Conservation (phyloP, 2,888 invertebrate genomes). For the Blastobasis adustella region DNA sequence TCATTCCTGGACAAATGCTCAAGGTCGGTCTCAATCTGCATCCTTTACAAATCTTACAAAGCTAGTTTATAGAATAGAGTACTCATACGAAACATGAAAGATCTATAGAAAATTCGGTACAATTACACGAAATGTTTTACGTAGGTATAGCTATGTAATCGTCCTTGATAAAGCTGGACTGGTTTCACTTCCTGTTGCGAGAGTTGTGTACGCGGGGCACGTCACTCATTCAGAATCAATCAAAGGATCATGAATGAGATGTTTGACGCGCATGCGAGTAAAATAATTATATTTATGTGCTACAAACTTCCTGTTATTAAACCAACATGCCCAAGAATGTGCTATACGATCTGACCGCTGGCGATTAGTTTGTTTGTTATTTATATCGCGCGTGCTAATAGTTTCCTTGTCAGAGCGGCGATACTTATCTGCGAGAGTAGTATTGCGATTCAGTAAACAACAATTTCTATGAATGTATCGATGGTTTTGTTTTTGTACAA, state of each 20-base stretch:
- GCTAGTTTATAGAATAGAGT: too few species aligned
- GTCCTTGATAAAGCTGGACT: slow-evolving; percentile 67
- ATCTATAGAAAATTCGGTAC: too few species aligned
- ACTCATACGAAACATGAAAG: too few species aligned
- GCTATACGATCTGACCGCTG: background rate
- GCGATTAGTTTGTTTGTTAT: too few species aligned
- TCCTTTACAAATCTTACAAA: background rate
- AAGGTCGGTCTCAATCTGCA: slow-evolving; percentile 37
- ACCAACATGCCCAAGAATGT: slow-evolving; percentile 1
- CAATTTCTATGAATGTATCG: background rate
- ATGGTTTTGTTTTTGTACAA: slow-evolving; percentile 5
- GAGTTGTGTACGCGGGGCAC: slow-evolving; percentile 63
- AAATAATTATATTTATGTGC: slow-evolving; percentile 28
- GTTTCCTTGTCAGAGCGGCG: too few species aligned
- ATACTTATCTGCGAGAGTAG: too few species aligned
- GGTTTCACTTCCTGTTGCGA: slow-evolving; percentile 64
- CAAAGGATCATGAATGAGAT: slow-evolving; percentile 70
- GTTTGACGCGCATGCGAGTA: slow-evolving; percentile 48
- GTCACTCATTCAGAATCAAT: slow-evolving; percentile 69
- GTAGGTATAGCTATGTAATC: slow-evolving; percentile 14
- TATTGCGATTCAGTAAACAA: too few species aligned
- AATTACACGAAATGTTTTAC: too few species aligned
- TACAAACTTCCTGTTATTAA: slow-evolving; percentile 52
- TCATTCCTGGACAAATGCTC: slow-evolving; percentile 35
- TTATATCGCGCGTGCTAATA: too few species aligned